Base-by-base conservation (phyloP, 2,113 vertebrate genomes). In the Pachycephala philippinensis region DNA sequence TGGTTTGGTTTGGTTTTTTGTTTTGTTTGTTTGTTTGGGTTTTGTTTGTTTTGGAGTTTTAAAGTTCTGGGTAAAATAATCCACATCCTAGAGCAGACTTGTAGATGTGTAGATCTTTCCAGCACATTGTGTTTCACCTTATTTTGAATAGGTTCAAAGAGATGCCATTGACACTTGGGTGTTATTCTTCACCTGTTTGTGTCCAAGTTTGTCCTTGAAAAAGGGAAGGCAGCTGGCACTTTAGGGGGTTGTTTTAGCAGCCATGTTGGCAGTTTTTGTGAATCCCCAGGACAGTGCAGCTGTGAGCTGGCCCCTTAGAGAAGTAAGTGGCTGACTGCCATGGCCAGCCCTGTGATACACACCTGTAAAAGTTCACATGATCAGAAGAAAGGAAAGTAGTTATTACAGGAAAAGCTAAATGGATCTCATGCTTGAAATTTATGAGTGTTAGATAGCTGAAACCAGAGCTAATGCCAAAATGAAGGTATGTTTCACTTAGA, bases 361-460 rank as follows among this genome's bases (percentile, higher is more conserved):
- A 79, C 30, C 40, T 17, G 3, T 64, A 83, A 52, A 52, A 76
- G 80, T 40, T 87, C 70, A 78, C 18, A 8, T 75, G 94, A 68
- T 84, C 47, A 77, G 76, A 69, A 88, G 24, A 74, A 60, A 44
- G 49, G 33, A 52, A 82, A 78, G 72, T 13, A 2, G 15, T 80
- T 93, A 84, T 94, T 94, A 90, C 31, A 81, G 95, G 68, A 95
- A 87, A 72, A 86, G 76, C 57, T 92, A 96, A 95, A 90, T 85
- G 66, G 63, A n/a, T 85, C 49, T 83, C 24, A 26, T 45, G 35
- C 44, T 96, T 95, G 72, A 79, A 69, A 91, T 96, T 96, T 93
- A 93, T 76, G 68, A 53, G 11, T 91, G 50, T 39, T 89, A 87
- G 87, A 74, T 89, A 79, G 31, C 71, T 95, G 81, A 79, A 93